Base-by-base conservation (phyloP, 2,797 vertebrate species). In the Tolypeutes matacus region DNA sequence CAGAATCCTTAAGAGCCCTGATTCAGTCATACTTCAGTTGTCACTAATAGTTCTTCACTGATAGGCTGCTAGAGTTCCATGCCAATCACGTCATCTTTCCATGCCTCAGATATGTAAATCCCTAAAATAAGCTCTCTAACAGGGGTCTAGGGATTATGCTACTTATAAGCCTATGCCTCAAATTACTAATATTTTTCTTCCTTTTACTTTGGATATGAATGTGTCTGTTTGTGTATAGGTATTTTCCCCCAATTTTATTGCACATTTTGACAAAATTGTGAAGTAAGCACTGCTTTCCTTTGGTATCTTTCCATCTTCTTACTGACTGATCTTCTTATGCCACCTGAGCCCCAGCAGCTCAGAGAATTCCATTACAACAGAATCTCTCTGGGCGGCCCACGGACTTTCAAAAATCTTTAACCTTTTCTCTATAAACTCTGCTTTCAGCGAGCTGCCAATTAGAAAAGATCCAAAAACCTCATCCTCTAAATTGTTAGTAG, bases 1-100 rank as follows among this genome's bases (percentile, higher is more conserved):
- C 95, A 92, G 86, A 96, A 87, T 42, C 65, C 72, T 91, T 86
- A 75, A 91, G 60, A 86, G 90, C 83, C 78, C 75, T 42, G 65
- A 81, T 78, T n/a, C 90, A 89, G 76, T 27, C 92, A 91, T 72
- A 27, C 70, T 62, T 62, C 93, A 69, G 93, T 75, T 89, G 92
- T 96, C 87, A 86, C 46, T 46, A 8, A 46, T 46, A 46, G 46
- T 46, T 46, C 46, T 46, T 46, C 5, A 13, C 65, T 73, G 42
- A 82, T 62, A 86, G 62, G 62, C 53, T 80, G 81, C 53, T 70
- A 42, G 34, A 70, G 39, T 34, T 75, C 82, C 53, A 29, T 82
- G 95, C 94, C 93, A 96, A 90, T 84, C 15, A 29, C 53, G 80
- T 60, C 80, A 69, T 81, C 85, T 51, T 70, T 64, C 42, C 14